These are phyloP conservation scores for Mugil cephalus DNA, from an alignment of 2,113 vertebrate species.

Conservation along the genomic window DNA sequence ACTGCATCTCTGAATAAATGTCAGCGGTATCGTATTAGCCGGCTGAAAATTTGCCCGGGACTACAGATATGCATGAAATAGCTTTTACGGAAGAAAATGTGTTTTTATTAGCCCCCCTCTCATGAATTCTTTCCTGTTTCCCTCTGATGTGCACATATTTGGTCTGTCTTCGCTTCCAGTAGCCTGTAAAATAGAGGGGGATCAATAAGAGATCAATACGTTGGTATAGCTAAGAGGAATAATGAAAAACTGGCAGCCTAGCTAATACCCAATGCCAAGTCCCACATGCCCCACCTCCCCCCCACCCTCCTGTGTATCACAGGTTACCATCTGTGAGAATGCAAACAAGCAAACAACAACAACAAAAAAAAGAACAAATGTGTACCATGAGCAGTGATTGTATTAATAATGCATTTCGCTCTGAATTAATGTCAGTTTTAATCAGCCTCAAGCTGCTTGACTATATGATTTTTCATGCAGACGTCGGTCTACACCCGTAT, in stretches of 20 bases:
- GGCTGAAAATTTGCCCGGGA: constrained; percentile 46
- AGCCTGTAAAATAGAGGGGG: constrained; percentile 41
- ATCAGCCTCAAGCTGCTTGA: constrained; percentile 10
- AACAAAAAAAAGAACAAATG: constrained; percentile 11
- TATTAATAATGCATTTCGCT: constrained; percentile 46
- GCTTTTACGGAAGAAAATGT: constrained; percentile 40
- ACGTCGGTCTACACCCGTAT: background rate
- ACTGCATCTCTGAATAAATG: constrained; percentile 63
- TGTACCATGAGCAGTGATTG: constrained; percentile 7
- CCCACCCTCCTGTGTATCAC: constrained; percentile 39
- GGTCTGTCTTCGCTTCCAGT: constrained; percentile 49
- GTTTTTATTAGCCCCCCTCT: constrained; percentile 51
- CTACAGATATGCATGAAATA: constrained; percentile 48
- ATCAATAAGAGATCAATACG: constrained; percentile 69
- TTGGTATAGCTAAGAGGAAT: constrained; percentile 54
- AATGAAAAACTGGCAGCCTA: constrained; percentile 50
- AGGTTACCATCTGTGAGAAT: constrained; percentile 66
- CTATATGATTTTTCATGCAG: background rate
- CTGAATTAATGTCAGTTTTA: constrained; percentile 38
- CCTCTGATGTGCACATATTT: constrained; percentile 27
- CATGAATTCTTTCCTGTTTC: constrained; percentile 28
- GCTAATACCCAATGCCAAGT: constrained; percentile 37
- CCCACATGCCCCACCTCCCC: background rate
- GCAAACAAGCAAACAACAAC: constrained; percentile 24
- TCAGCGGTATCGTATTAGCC: constrained; percentile 55